Base-by-base conservation (phyloP, 2,797 vertebrate species). In the Artibeus jamaicensis region DNA sequence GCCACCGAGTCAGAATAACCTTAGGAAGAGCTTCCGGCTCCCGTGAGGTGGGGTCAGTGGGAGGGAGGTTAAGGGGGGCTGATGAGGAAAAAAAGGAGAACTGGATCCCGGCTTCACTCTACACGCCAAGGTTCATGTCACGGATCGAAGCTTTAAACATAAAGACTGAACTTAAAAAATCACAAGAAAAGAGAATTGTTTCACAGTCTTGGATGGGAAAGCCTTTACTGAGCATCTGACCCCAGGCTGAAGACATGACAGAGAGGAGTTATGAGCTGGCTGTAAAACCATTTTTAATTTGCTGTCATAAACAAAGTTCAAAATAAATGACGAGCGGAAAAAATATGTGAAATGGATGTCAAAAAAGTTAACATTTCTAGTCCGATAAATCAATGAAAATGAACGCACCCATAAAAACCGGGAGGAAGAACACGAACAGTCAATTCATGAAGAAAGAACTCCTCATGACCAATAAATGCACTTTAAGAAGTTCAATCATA, bases 281-380 rank as follows among this genome's bases (percentile, higher is more conserved):
- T 53, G 34, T n/a, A 70, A 88, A 71, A 55, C 46, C 14, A 15
- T 68, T 73, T 12, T 34, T 55, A 77, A 29, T 15, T 19, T 42
- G n/a, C 37, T 50, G 10, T 70, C 57, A 55, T 76, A 42, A 86
- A 90, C 39, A 86, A 88, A 76, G 59, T 48, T 82, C 89, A 59
- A 85, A 89, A 82, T 86, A 83, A 93, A 94, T 77, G 76, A 83
- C 44, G 84, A 84, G 32, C 46, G 39, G 67, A 88, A 87, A 87
- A 83, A 55, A 18, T 48, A 46, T 34, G 59, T 67, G 71, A 44
- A 44, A 57, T 24, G 26, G 46, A 84, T 92, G 46, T 73, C 16
- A 68, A n/a, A 92, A 86, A 86, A 86, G 74, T 42, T 82, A 76
- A 11, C 37, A 86, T 92, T 92, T 71, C 24, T 73, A 53, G n/a